Evolutionary conservation across 1,140 invertebrate species (phyloP).

Genomic region (Penaeus vannamei): DNA sequence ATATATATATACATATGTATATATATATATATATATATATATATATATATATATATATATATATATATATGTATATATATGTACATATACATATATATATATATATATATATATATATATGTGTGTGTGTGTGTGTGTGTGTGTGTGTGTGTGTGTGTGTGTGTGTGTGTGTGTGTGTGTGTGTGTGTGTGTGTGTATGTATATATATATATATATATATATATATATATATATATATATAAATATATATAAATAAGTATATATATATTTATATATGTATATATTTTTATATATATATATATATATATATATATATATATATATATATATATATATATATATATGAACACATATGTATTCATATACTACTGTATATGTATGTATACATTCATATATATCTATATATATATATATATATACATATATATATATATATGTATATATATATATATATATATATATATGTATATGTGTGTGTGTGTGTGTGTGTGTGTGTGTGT

Average conservation of each 20-base stretch:
- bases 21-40: background rate
- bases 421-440: constrained; percentile 14
- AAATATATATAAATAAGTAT: background rate
- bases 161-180: background rate
- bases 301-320: background rate
- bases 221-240: background rate
- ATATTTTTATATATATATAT: background rate
- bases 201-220: background rate
- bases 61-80: background rate
- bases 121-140: background rate
- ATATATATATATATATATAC: no score
- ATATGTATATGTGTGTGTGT: constrained; percentile 12
- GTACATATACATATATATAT: background rate
- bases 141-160: background rate
- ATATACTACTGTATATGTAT: no score
- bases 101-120: background rate
- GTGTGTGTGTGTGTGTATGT: background rate
- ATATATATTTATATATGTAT: background rate
- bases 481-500: constrained; percentile 11
- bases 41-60: background rate
- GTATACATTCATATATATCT: no score
- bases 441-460: no score
- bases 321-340: background rate
- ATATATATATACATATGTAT: background rate
- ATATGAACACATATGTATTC: no score